These are phyloP conservation scores for Tortrix viridana DNA, from an alignment of 2,888 invertebrate species.

Conservation along the genomic window DNA sequence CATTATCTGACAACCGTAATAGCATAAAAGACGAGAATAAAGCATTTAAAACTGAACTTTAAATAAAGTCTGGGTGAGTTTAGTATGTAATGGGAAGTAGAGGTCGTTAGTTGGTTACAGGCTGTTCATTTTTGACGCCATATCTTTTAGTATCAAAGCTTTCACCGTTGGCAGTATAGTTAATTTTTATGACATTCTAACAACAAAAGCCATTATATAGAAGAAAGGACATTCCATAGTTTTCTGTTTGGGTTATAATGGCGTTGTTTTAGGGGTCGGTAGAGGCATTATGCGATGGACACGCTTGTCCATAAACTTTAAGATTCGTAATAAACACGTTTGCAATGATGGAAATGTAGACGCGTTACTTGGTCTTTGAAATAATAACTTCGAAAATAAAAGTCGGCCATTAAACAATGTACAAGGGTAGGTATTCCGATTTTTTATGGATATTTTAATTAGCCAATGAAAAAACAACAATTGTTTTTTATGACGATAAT, in stretches of 20 bases:
- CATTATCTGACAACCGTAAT: constrained; percentile 44
- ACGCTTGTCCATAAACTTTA: constrained; percentile 45
- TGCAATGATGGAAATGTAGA: constrained; percentile 23
- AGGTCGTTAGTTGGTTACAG: constrained; percentile 39
- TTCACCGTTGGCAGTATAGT: constrained; percentile 74
- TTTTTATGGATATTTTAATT: too few species aligned
- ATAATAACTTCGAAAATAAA: too few species aligned
- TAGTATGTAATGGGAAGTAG: constrained; percentile 21
- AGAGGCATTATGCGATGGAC: constrained; percentile 53
- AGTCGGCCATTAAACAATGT: too few species aligned
- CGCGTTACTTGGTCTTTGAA: background rate
- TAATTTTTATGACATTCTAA: constrained; percentile 78
- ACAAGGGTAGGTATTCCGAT: too few species aligned
- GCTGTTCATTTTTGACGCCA: constrained; percentile 45
- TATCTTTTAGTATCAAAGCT: constrained; percentile 76
- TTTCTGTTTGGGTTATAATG: constrained; percentile 62
- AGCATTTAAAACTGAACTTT: constrained; percentile 43
- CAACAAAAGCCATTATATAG: constrained; percentile 70
- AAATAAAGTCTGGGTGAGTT: constrained; percentile 36
- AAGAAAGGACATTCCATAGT: constrained; percentile 70
- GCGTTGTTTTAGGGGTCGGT: constrained; percentile 49
- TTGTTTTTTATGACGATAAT: too few species aligned
- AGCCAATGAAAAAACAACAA: too few species aligned
- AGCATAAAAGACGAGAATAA: constrained; percentile 42
- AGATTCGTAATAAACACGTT: constrained; percentile 32